Base-by-base conservation (phyloP, 2,797 vertebrate genomes). In the Schizothorax lantsangensis region DNA sequence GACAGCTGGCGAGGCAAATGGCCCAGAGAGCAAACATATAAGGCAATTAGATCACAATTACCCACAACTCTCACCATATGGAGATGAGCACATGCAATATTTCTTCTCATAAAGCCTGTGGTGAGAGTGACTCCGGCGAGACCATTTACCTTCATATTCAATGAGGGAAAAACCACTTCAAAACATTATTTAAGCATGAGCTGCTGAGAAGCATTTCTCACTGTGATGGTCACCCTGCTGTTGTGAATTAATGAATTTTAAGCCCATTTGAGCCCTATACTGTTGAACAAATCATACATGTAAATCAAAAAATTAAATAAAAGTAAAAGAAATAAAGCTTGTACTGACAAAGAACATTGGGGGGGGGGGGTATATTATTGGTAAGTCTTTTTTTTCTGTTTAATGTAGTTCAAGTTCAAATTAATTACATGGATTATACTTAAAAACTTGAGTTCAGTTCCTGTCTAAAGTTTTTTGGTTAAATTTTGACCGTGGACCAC, bases 31-130 rank as follows among this genome's bases (percentile, higher is more conserved):
- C 11, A 49, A 72, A 57, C 43, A 26, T 54, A 68, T 52, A 6
- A 43, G 64, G 12, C 66, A 69, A 79, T 83, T 83, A 83, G n/a
- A 69, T 21, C 49, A 3, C 47, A 83, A 87, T 83, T 86, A 69
- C 62, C 72, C 82, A 84, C 57, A n/a, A 74, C 23, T 47, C 81
- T 43, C 68, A 33, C n/a, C 77, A 57, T 57, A 81, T 74, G 38
- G 69, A 80, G 84, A 68, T 38, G 52, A 81, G 77, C 66, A 33
- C 15, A 33, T 11, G 30, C n/a, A 64, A 6, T 62, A n/a, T 85
- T 80, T 72, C 49, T 47, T 14, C 19, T 62, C 11, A 59, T 85
- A 73, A 73, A 73, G 38, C 66, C 64, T 52, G 66, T 23, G 66
- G 26, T 38, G 17, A 43, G 36, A 80, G 2, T 45, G 38, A 73